These are phyloP conservation scores for Homarus americanus DNA, from an alignment of 1,140 invertebrate species.

Conservation along the genomic window DNA sequence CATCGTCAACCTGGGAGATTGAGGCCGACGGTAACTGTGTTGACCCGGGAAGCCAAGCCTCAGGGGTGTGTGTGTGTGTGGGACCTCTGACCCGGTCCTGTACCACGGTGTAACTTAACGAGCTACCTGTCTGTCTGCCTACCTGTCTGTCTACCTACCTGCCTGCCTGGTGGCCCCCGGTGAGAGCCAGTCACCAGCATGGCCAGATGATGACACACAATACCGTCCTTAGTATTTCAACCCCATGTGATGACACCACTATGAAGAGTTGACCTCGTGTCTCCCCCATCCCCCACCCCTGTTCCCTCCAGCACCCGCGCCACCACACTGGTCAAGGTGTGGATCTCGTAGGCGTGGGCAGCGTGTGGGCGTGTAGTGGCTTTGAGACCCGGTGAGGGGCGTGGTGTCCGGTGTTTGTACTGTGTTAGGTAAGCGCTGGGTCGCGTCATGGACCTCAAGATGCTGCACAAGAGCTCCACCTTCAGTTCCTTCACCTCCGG, in stretches of 20 bases:
- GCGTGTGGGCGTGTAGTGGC: no score
- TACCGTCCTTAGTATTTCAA: not conserved
- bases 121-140: no score
- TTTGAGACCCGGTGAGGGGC: no score
- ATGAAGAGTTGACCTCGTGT: constrained; percentile 45
- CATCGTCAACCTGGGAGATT: no score
- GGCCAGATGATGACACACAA: not conserved
- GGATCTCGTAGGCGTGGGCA: no score
- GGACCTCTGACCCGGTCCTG: constrained; percentile 12
- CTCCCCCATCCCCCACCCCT: not conserved
- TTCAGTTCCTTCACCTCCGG: constrained; percentile 79
- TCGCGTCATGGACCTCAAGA: constrained; percentile 75
- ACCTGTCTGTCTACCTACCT: no score
- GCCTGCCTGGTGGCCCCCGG: not conserved
- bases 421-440: no score
- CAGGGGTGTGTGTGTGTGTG: not conserved
- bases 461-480: constrained; percentile 80
- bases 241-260: not conserved
- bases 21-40: not conserved
- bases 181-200: not conserved
- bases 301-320: not conserved
- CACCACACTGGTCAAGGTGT: no score
- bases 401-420: not conserved
- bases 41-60: not conserved
- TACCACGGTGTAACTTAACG: no score